Percentiles rank a stretch among this genome's conserved stretches.
phyloP scores from a whole-genome alignment of 2,797 vertebrate genomes.

The Bradypus variegatus region DNA sequence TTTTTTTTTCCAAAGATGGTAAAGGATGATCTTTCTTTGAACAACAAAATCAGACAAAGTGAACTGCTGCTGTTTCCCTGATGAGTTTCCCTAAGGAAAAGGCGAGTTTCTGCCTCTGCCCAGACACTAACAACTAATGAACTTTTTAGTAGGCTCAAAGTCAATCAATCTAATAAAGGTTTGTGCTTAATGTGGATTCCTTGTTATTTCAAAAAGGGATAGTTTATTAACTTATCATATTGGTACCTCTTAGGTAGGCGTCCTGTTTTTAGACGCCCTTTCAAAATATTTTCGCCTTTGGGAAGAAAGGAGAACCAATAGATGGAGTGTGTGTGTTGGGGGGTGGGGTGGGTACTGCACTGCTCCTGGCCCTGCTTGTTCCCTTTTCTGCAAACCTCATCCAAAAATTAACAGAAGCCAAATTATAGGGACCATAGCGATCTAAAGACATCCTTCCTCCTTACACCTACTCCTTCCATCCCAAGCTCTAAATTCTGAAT shows the following conservation, averaged over 20 bases:
- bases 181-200: neutral
- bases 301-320: neutral
- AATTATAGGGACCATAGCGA: neutral
- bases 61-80: neutral
- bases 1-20: neutral
- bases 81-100: slow-evolving; percentile 13
- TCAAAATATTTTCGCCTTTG: neutral
- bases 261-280: neutral
- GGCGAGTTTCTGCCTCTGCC: neutral
- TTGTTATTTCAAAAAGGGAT: slow-evolving; percentile 25
- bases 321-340: neutral
- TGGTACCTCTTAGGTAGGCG: neutral
- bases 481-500: neutral
- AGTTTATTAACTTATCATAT: slow-evolving; percentile 8
- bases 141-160: slow-evolving; percentile 14
- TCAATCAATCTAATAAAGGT: slow-evolving; percentile 18
- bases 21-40: neutral
- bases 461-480: too few species aligned
- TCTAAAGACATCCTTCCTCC: neutral
- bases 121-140: neutral
- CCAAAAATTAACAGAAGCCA: slow-evolving; percentile 10
- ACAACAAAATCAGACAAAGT: neutral
- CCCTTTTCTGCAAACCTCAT: slow-evolving; percentile 13
- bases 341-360: neutral
- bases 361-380: neutral